Evolutionary conservation across 2,888 invertebrate genomes (phyloP).

Genomic region (Drosophila robusta): DNA sequence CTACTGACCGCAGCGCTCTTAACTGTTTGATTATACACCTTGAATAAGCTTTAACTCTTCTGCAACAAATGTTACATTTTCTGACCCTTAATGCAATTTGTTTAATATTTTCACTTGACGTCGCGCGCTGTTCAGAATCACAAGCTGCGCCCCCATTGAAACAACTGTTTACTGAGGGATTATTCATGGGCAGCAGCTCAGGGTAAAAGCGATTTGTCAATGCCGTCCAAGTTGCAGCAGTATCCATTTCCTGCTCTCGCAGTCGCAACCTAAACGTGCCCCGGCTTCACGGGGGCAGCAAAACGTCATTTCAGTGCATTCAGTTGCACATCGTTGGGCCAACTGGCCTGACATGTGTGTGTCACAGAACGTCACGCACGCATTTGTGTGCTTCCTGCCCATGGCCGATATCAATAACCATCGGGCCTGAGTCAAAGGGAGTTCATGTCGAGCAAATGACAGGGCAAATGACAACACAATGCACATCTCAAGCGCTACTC

Average conservation of each 20-base stretch:
- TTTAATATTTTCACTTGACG: constrained; percentile 18
- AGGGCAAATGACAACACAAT: constrained; percentile 22
- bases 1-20: too few relatives aligned
- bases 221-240: constrained; percentile 30
- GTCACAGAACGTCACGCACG: constrained; percentile 46
- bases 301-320: constrained; percentile 41
- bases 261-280: constrained; percentile 28
- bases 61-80: background rate
- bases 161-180: constrained; percentile 28
- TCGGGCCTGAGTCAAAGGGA: constrained; percentile 7
- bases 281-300: constrained; percentile 32
- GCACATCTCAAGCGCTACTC: constrained; percentile 11
- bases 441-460: constrained; percentile 41
- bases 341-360: constrained; percentile 49
- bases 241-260: constrained; percentile 27
- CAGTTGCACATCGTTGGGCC: background rate
- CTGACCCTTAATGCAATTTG: constrained; percentile 36
- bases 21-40: background rate
- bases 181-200: background rate
- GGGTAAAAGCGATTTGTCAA: constrained; percentile 66
- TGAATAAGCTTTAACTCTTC: background rate
- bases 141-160: constrained; percentile 24
- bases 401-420: constrained; percentile 71
- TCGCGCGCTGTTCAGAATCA: constrained; percentile 31
- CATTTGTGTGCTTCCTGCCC: constrained; percentile 60